A percentile compares a stretch with the other conserved stretches of the same genome.
These are phyloP conservation scores for Pinna nobilis DNA, from an alignment of 1,140 invertebrate genomes.

Conservation along the genomic window DNA sequence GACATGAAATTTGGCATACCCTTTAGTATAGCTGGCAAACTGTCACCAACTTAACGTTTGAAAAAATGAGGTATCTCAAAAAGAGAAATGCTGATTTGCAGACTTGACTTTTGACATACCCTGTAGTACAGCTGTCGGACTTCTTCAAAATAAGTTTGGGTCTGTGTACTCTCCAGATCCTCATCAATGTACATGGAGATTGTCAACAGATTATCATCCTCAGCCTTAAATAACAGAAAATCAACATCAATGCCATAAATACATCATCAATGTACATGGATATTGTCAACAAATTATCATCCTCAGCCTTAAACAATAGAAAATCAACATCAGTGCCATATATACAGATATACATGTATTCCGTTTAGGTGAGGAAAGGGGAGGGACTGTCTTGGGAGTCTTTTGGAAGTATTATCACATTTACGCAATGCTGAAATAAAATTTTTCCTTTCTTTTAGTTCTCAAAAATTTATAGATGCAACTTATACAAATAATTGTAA, in stretches of 20 bases:
- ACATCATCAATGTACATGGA: constrained; percentile 74
- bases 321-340: neutral
- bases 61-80: too few relatives aligned
- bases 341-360: constrained; percentile 11
- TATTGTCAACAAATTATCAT: constrained; percentile 87
- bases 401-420: too few relatives aligned
- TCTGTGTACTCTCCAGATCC: constrained; percentile 75
- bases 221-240: constrained; percentile 77
- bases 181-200: constrained; percentile 73
- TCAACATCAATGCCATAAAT: neutral
- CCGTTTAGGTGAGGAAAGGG: too few relatives aligned
- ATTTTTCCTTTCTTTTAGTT: too few relatives aligned
- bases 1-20: too few relatives aligned
- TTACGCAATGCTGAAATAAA: too few relatives aligned
- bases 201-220: constrained; percentile 91
- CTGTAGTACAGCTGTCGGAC: constrained; percentile 92
- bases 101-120: constrained; percentile 71
- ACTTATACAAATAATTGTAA: too few relatives aligned
- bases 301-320: constrained; percentile 79
- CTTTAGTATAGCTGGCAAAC: too few relatives aligned
- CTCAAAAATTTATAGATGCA: too few relatives aligned
- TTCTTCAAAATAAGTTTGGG: constrained; percentile 89
- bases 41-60: too few relatives aligned
- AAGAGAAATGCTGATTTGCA: neutral
- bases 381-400: too few relatives aligned